These are phyloP conservation scores for Eristalis intricaria DNA, from an alignment of 2,888 invertebrate species.

Conservation along the genomic window DNA sequence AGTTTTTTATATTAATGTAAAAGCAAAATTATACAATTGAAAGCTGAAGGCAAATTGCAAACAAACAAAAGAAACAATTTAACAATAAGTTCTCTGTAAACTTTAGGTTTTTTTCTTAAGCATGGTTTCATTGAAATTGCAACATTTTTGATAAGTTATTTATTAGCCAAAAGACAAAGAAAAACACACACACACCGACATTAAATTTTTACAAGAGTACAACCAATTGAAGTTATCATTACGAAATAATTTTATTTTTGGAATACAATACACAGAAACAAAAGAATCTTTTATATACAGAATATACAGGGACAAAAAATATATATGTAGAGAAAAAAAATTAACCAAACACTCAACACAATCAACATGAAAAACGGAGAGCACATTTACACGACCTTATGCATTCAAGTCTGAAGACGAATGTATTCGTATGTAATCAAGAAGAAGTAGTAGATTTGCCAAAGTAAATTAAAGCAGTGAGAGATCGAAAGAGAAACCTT, in stretches of 20 bases:
- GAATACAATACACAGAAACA: not conserved
- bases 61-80: constrained; percentile 17
- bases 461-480: not conserved
- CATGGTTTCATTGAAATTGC: constrained; percentile 59
- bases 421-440: not conserved
- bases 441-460: not conserved
- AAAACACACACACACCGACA: constrained; percentile 61
- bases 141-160: constrained; percentile 19
- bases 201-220: constrained; percentile 61
- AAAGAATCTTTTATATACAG: constrained; percentile 54
- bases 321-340: constrained; percentile 31
- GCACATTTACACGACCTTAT: not conserved
- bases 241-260: constrained; percentile 28
- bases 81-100: constrained; percentile 23
- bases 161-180: constrained; percentile 12
- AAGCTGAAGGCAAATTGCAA: constrained; percentile 12
- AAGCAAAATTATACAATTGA: constrained; percentile 47
- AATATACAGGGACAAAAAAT: constrained; percentile 65
- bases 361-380: constrained; percentile 45
- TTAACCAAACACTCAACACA: constrained; percentile 53
- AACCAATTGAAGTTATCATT: constrained; percentile 62
- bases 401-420: not conserved
- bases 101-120: constrained; percentile 14
- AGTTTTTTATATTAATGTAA: constrained; percentile 65
- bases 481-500: constrained; percentile 25